phyloP scores from a whole-genome alignment of 2,888 invertebrate genomes.

The Caenorhabditis sp. region DNA sequence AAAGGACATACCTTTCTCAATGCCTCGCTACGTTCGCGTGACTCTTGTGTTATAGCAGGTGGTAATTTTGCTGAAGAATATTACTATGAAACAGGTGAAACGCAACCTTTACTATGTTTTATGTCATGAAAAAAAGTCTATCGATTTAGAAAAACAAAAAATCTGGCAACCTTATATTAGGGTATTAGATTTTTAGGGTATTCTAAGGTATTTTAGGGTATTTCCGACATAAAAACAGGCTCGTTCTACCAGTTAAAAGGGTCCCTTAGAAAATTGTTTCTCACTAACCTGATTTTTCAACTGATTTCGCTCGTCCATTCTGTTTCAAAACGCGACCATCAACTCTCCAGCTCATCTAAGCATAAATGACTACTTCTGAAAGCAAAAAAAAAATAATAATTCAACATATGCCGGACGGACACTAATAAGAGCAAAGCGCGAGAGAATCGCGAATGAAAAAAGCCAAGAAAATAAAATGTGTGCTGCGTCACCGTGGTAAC shows the following conservation, averaged over 20 bases:
- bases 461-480: neutral
- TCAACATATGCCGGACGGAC: neutral
- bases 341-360: neutral
- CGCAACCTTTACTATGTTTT: neutral
- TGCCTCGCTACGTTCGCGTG: slow-evolving; percentile 33
- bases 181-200: no score
- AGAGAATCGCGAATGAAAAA: neutral
- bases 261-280: no score
- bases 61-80: slow-evolving; percentile 33
- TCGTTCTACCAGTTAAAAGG: no score
- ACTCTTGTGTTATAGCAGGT: slow-evolving; percentile 36
- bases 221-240: no score
- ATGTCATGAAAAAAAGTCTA: neutral
- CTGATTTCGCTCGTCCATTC: neutral
- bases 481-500: neutral
- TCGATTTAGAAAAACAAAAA: no score
- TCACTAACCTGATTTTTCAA: neutral
- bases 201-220: no score
- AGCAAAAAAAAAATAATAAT: neutral
- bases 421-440: neutral
- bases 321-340: neutral
- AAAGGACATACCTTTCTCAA: slow-evolving; percentile 29
- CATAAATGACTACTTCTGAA: neutral
- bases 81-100: neutral
- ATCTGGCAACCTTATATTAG: no score